Percentiles rank a stretch among this genome's conserved stretches.
phyloP scores from a whole-genome alignment of 2,888 invertebrate genomes.

The Drosophila fulvimacula region DNA sequence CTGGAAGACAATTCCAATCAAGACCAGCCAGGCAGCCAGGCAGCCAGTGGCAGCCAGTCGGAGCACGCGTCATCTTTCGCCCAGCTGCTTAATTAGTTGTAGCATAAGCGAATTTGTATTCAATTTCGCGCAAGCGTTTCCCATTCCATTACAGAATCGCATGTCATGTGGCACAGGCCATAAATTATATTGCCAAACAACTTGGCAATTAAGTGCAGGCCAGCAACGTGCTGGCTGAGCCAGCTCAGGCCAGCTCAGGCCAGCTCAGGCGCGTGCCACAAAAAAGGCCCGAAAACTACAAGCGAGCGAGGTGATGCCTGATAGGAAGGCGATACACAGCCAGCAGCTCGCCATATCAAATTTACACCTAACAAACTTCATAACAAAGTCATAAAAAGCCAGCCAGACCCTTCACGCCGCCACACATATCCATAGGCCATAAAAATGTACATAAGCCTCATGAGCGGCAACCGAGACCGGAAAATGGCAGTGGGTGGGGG shows the following conservation, averaged over 20 bases:
- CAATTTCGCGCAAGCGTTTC: constrained; percentile 51
- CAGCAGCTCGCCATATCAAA: constrained; percentile 67
- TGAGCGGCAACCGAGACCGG: constrained; percentile 32
- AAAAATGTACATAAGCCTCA: constrained; percentile 58
- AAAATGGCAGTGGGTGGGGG: constrained; percentile 20
- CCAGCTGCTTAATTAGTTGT: constrained; percentile 69
- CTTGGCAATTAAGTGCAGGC: constrained; percentile 69
- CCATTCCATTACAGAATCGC: constrained; percentile 45
- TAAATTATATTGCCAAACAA: constrained; percentile 77
- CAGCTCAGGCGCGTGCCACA: constrained; percentile 39
- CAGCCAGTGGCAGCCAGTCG: not conserved
- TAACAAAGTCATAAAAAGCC: constrained; percentile 74
- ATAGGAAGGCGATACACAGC: constrained; percentile 38
- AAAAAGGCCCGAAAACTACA: constrained; percentile 30
- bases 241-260: constrained; percentile 1
- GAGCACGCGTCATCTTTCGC: constrained; percentile 5
- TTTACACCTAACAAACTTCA: constrained; percentile 79
- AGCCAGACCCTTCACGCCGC: constrained; percentile 28
- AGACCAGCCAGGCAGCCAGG: not conserved
- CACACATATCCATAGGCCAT: constrained; percentile 45
- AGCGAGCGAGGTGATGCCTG: constrained; percentile 36
- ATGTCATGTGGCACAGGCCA: constrained; percentile 59
- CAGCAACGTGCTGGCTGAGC: constrained; percentile 10
- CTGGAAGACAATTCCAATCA: constrained; percentile 29
- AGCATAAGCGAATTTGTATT: constrained; percentile 71